Conservation (phyloP, 1,140 invertebrate species). For the Solenopsis fugax region DNA sequence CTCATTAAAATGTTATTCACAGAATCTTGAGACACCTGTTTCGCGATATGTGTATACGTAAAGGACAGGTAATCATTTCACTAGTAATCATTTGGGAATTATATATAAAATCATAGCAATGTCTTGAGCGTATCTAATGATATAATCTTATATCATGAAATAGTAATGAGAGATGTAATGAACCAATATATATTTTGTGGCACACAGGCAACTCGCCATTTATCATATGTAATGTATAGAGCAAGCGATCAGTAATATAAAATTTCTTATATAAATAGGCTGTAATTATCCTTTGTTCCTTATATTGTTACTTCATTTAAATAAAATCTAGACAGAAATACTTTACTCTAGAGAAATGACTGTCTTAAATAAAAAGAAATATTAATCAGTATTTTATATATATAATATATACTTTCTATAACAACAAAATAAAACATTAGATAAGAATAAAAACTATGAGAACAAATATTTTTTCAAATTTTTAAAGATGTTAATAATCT, state of each 20-base stretch:
- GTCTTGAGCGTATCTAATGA: constrained; percentile 58
- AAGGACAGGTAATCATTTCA: constrained; percentile 42
- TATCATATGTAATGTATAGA: constrained; percentile 53
- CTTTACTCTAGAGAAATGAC: background rate
- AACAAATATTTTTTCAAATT: constrained; percentile 29
- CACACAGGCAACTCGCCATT: constrained; percentile 47
- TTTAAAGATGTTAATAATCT: constrained; percentile 17
- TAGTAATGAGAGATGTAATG: constrained; percentile 50
- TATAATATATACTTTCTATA: constrained; percentile 59
- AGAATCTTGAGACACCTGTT: constrained; percentile 44
- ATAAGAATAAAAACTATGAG: constrained; percentile 23
- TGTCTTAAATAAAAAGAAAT: constrained; percentile 33
- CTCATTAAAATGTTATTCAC: constrained; percentile 57
- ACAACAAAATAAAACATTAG: constrained; percentile 22
- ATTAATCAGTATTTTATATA: constrained; percentile 26
- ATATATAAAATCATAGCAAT: constrained; percentile 39
- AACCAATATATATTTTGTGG: constrained; percentile 59
- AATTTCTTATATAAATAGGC: constrained; percentile 61
- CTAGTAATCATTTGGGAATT: constrained; percentile 47
- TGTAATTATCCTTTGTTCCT: constrained; percentile 66
- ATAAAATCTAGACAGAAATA: constrained; percentile 60
- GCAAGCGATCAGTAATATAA: constrained; percentile 23
- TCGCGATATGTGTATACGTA: background rate
- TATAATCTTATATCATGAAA: constrained; percentile 57
- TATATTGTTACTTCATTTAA: constrained; percentile 22